These are phyloP conservation scores for Stictocephala bisonia DNA, from an alignment of 2,888 invertebrate species.

Conservation along the genomic window DNA sequence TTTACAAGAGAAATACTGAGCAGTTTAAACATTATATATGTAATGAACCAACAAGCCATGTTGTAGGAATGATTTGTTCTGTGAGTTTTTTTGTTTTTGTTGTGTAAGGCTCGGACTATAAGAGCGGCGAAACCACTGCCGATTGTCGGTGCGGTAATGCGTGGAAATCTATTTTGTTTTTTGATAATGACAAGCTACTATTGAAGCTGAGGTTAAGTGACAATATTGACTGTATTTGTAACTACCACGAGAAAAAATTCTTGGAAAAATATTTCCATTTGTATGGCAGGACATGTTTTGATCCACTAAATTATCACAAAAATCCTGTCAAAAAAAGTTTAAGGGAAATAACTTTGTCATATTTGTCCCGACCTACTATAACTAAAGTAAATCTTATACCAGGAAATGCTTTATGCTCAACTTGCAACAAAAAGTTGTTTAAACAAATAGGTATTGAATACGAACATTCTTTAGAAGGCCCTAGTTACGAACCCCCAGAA, in stretches of 20 bases:
- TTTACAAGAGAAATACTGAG: too few species aligned
- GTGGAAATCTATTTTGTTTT: too few species aligned
- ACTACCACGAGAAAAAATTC: slow-evolving; percentile 18
- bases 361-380: neutral
- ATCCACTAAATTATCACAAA: slow-evolving; percentile 24
- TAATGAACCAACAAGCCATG: too few species aligned
- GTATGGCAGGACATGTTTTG: slow-evolving; percentile 10
- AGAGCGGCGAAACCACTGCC: too few species aligned
- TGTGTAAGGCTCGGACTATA: too few species aligned
- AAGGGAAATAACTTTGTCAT: slow-evolving; percentile 13
- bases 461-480: slow-evolving; percentile 14
- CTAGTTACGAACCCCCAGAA: neutral
- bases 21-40: too few species aligned
- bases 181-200: neutral
- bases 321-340: slow-evolving; percentile 15
- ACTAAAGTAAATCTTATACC: slow-evolving; percentile 6
- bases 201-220: slow-evolving; percentile 13
- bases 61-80: too few species aligned
- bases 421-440: slow-evolving; percentile 27
- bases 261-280: slow-evolving; percentile 20
- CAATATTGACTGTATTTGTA: slow-evolving; percentile 2
- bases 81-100: too few species aligned
- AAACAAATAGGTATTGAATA: neutral
- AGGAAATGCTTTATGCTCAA: slow-evolving; percentile 31
- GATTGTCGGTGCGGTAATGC: too few species aligned